These are phyloP conservation scores for Gambusia holbrooki DNA, from an alignment of 2,113 vertebrate species.

Conservation along the genomic window DNA sequence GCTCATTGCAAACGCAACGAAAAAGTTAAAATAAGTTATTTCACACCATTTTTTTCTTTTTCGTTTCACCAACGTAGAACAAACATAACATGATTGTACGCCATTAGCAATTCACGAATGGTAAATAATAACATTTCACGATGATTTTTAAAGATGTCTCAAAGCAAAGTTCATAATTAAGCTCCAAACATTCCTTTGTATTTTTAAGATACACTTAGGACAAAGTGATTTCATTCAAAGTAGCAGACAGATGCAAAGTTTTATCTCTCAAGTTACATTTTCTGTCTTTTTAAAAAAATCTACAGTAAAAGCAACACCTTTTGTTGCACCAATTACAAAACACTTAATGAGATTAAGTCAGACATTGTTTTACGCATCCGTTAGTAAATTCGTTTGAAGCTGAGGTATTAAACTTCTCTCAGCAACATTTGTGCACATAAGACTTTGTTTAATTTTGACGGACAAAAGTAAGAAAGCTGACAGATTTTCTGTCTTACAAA, in stretches of 20 bases:
- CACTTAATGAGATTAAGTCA: constrained; percentile 33
- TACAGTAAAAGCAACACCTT: constrained; percentile 61
- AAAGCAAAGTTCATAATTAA: constrained; percentile 27
- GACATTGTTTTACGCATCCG: constrained; percentile 18
- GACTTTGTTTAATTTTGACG: neutral
- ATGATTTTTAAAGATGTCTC: constrained; percentile 10
- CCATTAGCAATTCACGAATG: constrained; percentile 28
- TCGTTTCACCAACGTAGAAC: constrained; percentile 9
- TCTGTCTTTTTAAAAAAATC: constrained; percentile 39
- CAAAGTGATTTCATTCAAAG: constrained; percentile 54
- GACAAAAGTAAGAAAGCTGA: neutral
- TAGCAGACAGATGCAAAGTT: constrained; percentile 34
- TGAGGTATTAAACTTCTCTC: neutral
- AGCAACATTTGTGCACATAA: neutral
- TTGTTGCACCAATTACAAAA: constrained; percentile 53
- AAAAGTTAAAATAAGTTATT: neutral
- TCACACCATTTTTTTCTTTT: neutral
- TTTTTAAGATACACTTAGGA: constrained; percentile 61
- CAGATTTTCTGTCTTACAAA: neutral
- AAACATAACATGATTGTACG: constrained; percentile 15
- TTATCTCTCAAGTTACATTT: constrained; percentile 31
- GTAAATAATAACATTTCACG: constrained; percentile 20
- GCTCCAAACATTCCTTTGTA: constrained; percentile 46
- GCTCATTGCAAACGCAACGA: constrained; percentile 9
- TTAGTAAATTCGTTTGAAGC: neutral